Percentiles rank a stretch among this genome's conserved stretches.
These are phyloP conservation scores for Sylvietta virens DNA, from an alignment of 2,113 vertebrate genomes.

Conservation along the genomic window DNA sequence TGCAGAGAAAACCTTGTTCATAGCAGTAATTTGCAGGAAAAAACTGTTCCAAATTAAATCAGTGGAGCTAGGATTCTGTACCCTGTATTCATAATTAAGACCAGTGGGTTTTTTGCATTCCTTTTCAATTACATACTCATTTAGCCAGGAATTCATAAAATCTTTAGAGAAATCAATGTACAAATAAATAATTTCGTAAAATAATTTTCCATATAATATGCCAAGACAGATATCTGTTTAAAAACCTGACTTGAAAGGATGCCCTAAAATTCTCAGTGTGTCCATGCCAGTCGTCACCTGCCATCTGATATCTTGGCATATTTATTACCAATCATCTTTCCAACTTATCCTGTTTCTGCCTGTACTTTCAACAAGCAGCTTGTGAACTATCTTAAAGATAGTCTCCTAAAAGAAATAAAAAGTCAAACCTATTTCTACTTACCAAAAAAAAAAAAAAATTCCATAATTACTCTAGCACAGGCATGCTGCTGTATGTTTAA, in stretches of 20 bases:
- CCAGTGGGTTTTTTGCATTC: neutral
- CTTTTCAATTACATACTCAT: neutral
- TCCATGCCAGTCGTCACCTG: rapidly evolving
- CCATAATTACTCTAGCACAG: neutral
- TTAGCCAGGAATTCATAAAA: neutral
- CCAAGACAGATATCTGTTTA: neutral
- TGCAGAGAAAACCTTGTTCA: neutral
- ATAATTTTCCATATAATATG: neutral
- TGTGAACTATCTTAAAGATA: neutral
- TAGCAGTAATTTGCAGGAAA: neutral
- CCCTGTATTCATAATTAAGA: neutral
- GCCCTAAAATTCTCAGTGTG: neutral
- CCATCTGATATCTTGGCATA: neutral
- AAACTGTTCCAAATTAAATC: neutral
- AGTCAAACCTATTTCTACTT: neutral
- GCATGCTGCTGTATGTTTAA: neutral
- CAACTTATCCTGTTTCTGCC: neutral
- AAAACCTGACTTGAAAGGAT: neutral
- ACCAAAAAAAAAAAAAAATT: neutral
- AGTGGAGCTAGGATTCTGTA: neutral
- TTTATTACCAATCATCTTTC: neutral
- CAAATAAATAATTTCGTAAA: neutral
- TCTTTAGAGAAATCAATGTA: neutral
- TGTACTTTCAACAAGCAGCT: neutral
- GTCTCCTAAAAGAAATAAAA: neutral